phyloP scores from a whole-genome alignment of 2,113 vertebrate species.

The Oenanthe oenanthe region DNA sequence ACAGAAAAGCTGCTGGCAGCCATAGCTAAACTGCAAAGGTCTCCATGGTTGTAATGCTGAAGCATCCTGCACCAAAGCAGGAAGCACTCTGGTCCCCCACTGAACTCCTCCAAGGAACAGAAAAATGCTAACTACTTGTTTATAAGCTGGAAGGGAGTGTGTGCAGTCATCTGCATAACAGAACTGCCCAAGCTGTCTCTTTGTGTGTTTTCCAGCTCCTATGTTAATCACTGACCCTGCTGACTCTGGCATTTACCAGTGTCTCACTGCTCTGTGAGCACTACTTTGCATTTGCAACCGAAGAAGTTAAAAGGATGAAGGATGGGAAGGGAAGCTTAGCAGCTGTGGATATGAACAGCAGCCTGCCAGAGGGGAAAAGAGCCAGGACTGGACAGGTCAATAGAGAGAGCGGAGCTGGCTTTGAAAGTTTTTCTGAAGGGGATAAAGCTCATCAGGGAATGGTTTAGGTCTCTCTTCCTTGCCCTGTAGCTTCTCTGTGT shows the following conservation, averaged over 20 bases:
- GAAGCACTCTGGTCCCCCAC: not conserved
- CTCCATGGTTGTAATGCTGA: not conserved
- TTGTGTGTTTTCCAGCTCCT: conserved; percentile 70
- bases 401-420: not conserved
- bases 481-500: not conserved
- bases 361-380: not conserved
- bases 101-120: conserved; percentile 15
- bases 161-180: conserved; percentile 70
- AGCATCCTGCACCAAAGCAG: not conserved
- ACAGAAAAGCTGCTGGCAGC: not conserved
- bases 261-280: conserved; percentile 62
- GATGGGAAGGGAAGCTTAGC: conserved; percentile 13
- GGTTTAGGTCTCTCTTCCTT: not conserved
- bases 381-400: not conserved
- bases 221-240: conserved; percentile 70
- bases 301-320: conserved; percentile 63
- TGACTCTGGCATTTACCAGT: conserved; percentile 65
- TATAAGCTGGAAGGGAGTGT: conserved; percentile 53
- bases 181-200: conserved; percentile 64
- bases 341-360: conserved; percentile 35
- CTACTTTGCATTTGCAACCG: conserved; percentile 49
- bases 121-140: conserved; percentile 71
- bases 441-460: not conserved
- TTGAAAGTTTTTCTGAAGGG: not conserved
- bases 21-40: not conserved